A percentile compares a stretch with the other conserved stretches of the same genome.
phyloP scores from a whole-genome alignment of 2,797 vertebrate genomes.

The Fundulus diaphanus region DNA sequence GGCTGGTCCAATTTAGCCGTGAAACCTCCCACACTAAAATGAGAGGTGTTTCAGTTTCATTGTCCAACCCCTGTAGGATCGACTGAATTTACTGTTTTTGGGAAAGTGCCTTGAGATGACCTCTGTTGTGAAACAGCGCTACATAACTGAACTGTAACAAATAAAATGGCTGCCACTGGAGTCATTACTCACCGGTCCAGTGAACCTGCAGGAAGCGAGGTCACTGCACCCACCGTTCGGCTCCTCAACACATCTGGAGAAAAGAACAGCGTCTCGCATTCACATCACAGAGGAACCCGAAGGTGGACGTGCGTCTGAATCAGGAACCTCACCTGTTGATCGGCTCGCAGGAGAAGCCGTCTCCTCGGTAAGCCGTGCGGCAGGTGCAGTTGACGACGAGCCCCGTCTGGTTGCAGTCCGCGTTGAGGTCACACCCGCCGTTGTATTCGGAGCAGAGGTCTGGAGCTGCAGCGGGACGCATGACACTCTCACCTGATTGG shows the following conservation, averaged over 20 bases:
- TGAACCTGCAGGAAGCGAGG: constrained; percentile 89
- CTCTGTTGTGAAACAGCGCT: too few species aligned
- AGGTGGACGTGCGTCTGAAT: too few species aligned
- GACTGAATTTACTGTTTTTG: too few species aligned
- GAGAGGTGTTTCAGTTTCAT: too few species aligned
- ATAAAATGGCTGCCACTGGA: neutral
- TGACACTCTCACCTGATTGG: neutral
- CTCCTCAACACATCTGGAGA: constrained; percentile 81
- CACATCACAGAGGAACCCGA: neutral
- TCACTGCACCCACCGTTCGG: constrained; percentile 92
- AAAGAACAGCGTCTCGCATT: constrained; percentile 1
- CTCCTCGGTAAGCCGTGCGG: constrained; percentile 82
- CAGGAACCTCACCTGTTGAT: constrained; percentile 82
- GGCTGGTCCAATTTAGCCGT: too few species aligned
- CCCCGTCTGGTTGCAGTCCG: constrained; percentile 85
- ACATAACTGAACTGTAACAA: neutral
- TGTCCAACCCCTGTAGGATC: too few species aligned
- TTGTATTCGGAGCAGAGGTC: constrained; percentile 88
- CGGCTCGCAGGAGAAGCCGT: constrained; percentile 86
- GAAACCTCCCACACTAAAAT: too few species aligned
- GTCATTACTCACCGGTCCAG: constrained; percentile 87
- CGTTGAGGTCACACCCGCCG: constrained; percentile 87
- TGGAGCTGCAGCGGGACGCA: constrained; percentile 75
- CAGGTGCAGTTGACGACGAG: constrained; percentile 85
- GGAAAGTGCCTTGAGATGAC: too few species aligned